phyloP scores from a whole-genome alignment of 2,797 vertebrate genomes.

The Crypturellus tataupa region DNA sequence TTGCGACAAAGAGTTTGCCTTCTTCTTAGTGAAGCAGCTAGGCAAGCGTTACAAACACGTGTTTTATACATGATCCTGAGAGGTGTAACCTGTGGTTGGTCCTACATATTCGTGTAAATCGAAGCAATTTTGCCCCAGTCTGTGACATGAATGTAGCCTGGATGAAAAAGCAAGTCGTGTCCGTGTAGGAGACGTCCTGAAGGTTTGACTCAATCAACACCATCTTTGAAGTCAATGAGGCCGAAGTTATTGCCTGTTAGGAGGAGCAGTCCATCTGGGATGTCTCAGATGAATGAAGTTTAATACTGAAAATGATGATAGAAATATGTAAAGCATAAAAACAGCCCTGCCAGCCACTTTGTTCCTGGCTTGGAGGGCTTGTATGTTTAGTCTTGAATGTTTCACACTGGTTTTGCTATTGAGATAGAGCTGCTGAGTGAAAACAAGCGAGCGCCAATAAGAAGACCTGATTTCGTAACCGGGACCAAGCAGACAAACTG shows the following conservation, averaged over 20 bases:
- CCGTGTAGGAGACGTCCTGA: slow-evolving; percentile 23
- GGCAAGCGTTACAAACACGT: neutral
- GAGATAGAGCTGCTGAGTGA: slow-evolving; percentile 26
- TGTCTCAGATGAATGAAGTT: slow-evolving; percentile 34
- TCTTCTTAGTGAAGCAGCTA: neutral
- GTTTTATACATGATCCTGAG: neutral
- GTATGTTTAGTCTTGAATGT: slow-evolving; percentile 50
- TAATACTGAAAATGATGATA: slow-evolving; percentile 30
- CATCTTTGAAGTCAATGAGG: slow-evolving; percentile 50
- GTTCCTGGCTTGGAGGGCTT: slow-evolving; percentile 1
- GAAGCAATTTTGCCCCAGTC: neutral
- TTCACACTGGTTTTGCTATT: slow-evolving; percentile 30
- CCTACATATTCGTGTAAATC: neutral
- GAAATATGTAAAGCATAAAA: slow-evolving; percentile 36
- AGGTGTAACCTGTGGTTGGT: accelerated
- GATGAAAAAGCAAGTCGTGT: neutral
- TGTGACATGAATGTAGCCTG: neutral
- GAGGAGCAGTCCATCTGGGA: slow-evolving; percentile 14
- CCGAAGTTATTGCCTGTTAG: slow-evolving; percentile 45
- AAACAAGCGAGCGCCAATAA: slow-evolving; percentile 29
- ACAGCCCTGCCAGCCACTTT: neutral
- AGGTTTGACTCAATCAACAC: slow-evolving; percentile 52
- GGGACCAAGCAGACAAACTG: neutral
- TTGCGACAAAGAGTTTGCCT: neutral
- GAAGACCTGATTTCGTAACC: slow-evolving; percentile 23